Conservation (phyloP, 2,888 invertebrate genomes). For the Trimorus sp. region DNA sequence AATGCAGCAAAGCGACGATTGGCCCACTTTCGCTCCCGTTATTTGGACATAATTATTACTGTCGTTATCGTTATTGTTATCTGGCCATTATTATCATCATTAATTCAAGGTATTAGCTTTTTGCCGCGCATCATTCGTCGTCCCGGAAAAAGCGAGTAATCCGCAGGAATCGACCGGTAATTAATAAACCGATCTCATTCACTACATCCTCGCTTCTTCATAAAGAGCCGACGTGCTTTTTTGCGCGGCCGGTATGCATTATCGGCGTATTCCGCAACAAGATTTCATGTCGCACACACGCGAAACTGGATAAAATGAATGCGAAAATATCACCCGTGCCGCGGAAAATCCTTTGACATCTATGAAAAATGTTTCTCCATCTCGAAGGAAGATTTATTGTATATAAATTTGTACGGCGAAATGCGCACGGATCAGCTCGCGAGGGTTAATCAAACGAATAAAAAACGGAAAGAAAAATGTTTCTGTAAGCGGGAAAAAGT, state of each 20-base stretch:
- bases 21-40: too few relatives aligned
- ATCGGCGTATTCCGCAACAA: conserved; percentile 39
- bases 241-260: conserved; percentile 37
- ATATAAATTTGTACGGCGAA: conserved; percentile 41
- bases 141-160: neutral
- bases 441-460: conserved; percentile 24
- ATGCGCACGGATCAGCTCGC: conserved; percentile 18
- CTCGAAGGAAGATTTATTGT: conserved; percentile 56
- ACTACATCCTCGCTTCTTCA: neutral
- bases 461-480: neutral
- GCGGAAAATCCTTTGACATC: conserved; percentile 56
- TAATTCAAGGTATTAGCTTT: too few relatives aligned
- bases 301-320: conserved; percentile 48
- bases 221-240: conserved; percentile 9
- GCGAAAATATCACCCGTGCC: conserved; percentile 43
- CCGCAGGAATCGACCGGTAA: conserved; percentile 7
- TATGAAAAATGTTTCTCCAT: conserved; percentile 53
- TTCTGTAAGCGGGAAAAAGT: too few relatives aligned
- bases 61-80: too few relatives aligned
- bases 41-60: too few relatives aligned
- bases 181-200: conserved; percentile 14
- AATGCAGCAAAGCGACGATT: too few relatives aligned
- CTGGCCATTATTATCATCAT: too few relatives aligned
- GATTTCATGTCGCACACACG: conserved; percentile 34
- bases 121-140: too few relatives aligned